These are phyloP conservation scores for Eolophus roseicapilla DNA, from an alignment of 2,113 vertebrate species.

Conservation along the genomic window DNA sequence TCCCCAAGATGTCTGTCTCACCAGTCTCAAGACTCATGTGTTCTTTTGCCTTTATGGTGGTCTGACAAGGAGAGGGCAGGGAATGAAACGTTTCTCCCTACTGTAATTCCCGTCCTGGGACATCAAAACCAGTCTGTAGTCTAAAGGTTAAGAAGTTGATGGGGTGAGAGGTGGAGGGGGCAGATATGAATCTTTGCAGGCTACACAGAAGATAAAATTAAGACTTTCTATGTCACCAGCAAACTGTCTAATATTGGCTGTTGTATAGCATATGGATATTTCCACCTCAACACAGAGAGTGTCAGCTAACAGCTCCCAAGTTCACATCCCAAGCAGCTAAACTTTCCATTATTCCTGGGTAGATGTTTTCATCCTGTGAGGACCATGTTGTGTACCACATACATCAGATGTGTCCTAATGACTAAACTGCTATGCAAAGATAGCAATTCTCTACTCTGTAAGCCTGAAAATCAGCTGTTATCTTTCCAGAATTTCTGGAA, in stretches of 20 bases:
- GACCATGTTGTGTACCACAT: background rate
- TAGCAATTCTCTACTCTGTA: background rate
- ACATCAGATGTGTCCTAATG: background rate
- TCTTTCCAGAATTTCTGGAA: background rate
- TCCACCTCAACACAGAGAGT: background rate
- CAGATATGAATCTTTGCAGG: background rate
- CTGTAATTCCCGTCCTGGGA: background rate
- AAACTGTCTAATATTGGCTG: background rate
- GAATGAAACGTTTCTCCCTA: background rate
- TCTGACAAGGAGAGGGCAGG: background rate
- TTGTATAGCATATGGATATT: background rate
- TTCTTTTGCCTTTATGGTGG: background rate
- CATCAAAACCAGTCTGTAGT: background rate
- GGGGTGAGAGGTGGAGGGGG: rapidly evolving
- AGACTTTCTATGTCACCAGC: background rate
- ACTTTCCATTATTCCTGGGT: background rate
- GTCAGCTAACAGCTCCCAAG: background rate
- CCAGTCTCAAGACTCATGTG: background rate
- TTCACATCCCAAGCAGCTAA: background rate
- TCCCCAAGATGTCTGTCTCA: background rate
- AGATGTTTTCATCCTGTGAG: background rate
- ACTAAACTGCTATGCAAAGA: background rate
- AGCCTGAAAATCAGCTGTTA: background rate
- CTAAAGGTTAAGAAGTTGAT: background rate
- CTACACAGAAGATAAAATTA: background rate